Conservation (phyloP, 2,113 vertebrate species). For the Sakesphorus luctuosus region DNA sequence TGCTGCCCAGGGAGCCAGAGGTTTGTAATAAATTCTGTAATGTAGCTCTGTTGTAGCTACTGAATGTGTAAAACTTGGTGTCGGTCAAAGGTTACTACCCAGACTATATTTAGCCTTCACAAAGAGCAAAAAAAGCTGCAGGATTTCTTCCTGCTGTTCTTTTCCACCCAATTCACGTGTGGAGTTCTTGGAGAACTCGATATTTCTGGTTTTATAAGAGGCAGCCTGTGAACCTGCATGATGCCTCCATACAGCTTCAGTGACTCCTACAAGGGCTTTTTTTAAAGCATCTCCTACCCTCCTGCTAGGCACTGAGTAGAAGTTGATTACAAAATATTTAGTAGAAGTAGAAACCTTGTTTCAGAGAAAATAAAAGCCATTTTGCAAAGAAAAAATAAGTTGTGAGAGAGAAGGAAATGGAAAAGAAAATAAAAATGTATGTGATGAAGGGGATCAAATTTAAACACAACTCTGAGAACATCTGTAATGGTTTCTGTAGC, state of each 20-base stretch:
- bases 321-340: background rate
- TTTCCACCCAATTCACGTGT: background rate
- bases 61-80: background rate
- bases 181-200: background rate
- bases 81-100: conserved; percentile 5
- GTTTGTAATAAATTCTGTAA: background rate
- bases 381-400: background rate
- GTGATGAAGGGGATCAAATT: background rate
- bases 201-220: background rate
- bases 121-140: background rate
- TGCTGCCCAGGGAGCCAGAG: background rate
- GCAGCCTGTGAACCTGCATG: background rate
- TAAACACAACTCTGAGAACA: background rate
- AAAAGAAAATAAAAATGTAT: background rate
- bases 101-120: background rate
- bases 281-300: background rate
- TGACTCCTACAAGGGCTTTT: background rate
- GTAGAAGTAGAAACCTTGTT: background rate
- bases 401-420: background rate
- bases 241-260: background rate
- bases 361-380: background rate
- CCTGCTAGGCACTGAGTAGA: background rate
- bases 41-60: background rate
- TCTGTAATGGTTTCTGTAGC: background rate
- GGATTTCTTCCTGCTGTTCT: background rate